Conservation (phyloP, 1,140 invertebrate genomes). For the Cotesia chilonis region DNA sequence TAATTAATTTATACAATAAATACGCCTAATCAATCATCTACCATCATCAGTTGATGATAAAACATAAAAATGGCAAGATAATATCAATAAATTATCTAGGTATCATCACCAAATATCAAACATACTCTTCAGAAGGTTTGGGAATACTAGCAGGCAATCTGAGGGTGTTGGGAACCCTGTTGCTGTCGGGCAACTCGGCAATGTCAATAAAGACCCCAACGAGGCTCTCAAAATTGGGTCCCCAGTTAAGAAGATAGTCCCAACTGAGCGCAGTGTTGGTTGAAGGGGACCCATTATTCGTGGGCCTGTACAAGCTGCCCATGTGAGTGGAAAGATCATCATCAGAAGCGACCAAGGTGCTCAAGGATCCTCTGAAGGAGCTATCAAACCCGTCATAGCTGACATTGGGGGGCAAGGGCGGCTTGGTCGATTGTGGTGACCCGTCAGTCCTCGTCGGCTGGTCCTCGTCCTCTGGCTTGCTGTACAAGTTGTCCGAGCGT, state of each 20-base stretch:
- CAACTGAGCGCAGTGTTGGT: constrained; percentile 80
- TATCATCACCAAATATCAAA: constrained; percentile 59
- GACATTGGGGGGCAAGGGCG: constrained; percentile 72
- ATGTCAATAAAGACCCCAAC: constrained; percentile 97
- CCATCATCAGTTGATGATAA: neutral
- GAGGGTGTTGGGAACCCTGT: constrained; percentile 71
- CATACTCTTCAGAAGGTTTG: constrained; percentile 83
- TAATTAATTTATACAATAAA: constrained; percentile 16
- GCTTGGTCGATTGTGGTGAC: constrained; percentile 66
- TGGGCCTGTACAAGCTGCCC: constrained; percentile 77
- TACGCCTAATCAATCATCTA: too few relatives aligned
- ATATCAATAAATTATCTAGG: constrained; percentile 18
- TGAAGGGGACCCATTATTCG: constrained; percentile 77
- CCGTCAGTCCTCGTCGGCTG: constrained; percentile 58
- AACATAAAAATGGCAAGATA: constrained; percentile 44
- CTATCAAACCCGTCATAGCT: constrained; percentile 92
- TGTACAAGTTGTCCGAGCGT: constrained; percentile 73
- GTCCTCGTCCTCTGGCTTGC: constrained; percentile 75
- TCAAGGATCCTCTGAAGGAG: constrained; percentile 90
- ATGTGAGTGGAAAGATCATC: constrained; percentile 84
- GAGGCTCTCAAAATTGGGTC: constrained; percentile 93
- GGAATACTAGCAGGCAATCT: constrained; percentile 74
- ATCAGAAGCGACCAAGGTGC: constrained; percentile 90
- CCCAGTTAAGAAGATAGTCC: constrained; percentile 96
- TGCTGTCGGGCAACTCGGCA: constrained; percentile 87